A percentile compares a stretch with the other conserved stretches of the same genome.
Evolutionary conservation across 2,797 vertebrate species (phyloP).

Genomic region (Leptoclinus maculatus): DNA sequence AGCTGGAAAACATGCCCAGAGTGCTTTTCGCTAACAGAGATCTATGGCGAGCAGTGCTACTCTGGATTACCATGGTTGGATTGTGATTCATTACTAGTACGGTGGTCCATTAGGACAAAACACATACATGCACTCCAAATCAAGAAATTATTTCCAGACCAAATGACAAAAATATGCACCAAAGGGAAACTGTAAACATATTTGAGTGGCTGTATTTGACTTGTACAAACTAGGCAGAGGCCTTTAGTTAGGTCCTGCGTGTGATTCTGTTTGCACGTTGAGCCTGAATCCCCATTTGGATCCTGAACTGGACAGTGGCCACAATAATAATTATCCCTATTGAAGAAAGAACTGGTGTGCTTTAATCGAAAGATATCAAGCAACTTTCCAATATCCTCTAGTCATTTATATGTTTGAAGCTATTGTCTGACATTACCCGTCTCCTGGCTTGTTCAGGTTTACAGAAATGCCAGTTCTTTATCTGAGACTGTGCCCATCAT

Average conservation of each 20-base stretch:
- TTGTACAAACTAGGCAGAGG: too few relatives aligned
- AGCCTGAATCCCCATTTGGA: background rate
- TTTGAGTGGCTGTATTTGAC: background rate
- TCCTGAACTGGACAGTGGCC: too few relatives aligned
- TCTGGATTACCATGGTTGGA: background rate
- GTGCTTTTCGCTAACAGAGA: background rate
- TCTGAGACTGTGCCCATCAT: background rate
- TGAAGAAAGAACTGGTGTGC: background rate
- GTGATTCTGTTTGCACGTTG: background rate
- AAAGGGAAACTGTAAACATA: background rate
- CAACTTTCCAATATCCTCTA: background rate
- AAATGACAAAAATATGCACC: too few relatives aligned
- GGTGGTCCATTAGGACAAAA: background rate
- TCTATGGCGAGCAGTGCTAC: background rate
- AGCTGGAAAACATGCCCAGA: background rate
- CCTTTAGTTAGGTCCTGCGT: background rate
- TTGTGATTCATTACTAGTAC: slow-evolving; percentile 5
- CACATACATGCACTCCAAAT: background rate
- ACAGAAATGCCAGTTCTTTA: background rate
- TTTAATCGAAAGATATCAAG: background rate
- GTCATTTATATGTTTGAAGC: slow-evolving; percentile 2
- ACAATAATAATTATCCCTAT: too few relatives aligned
- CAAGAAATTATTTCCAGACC: too few relatives aligned
- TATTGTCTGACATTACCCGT: background rate
- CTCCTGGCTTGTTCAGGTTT: background rate